Evolutionary conservation across 2,113 vertebrate genomes (phyloP).

Genomic region (Calyptommatus sinebrachiatus): DNA sequence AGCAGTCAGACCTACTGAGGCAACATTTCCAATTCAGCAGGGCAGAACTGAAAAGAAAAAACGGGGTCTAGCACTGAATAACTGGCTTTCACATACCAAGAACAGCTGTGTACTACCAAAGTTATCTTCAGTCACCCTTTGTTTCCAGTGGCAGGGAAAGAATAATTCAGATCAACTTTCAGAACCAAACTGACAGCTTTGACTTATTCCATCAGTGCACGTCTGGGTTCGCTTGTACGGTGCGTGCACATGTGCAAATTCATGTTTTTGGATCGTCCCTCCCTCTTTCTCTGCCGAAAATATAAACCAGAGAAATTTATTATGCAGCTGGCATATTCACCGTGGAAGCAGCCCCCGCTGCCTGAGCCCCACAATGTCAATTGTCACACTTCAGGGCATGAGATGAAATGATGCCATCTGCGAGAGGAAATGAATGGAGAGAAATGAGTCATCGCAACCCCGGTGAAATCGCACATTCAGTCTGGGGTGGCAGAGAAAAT

Average conservation of each 20-base stretch:
- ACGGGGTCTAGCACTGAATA: background rate
- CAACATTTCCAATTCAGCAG: constrained; percentile 25
- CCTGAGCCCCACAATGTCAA: constrained; percentile 52
- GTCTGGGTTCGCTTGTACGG: background rate
- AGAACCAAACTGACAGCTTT: background rate
- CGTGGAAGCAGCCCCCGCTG: constrained; percentile 15
- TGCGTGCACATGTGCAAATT: background rate
- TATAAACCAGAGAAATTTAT: constrained; percentile 23
- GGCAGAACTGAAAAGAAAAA: constrained; percentile 30
- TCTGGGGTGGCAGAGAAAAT: constrained; percentile 49
- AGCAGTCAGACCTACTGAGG: constrained; percentile 39
- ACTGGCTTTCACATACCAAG: constrained; percentile 21
- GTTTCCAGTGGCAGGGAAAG: background rate
- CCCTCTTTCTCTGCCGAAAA: constrained; percentile 5
- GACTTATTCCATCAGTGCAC: background rate
- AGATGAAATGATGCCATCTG: constrained; percentile 60
- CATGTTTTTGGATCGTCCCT: background rate
- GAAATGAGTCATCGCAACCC: constrained; percentile 54
- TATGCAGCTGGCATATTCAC: constrained; percentile 35
- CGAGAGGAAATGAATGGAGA: constrained; percentile 40
- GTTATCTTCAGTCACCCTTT: constrained; percentile 36
- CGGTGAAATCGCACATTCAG: constrained; percentile 44
- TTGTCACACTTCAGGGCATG: constrained; percentile 49
- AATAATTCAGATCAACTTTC: background rate
- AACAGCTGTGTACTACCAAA: constrained; percentile 26